phyloP scores from a whole-genome alignment of 2,888 invertebrate genomes.

The Platynereis dumerilii region DNA sequence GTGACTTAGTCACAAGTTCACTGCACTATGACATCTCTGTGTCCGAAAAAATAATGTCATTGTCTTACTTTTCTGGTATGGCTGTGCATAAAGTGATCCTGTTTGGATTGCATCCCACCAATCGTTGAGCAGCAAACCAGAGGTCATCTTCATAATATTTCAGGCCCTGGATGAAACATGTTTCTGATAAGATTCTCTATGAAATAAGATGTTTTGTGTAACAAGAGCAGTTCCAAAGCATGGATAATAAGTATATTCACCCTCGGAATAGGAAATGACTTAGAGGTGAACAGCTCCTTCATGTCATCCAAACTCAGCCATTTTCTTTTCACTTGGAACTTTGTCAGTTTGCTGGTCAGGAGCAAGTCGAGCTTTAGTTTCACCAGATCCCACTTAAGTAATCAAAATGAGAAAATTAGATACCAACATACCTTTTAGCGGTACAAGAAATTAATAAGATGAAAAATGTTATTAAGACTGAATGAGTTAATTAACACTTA shows the following conservation, averaged over 20 bases:
- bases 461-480: too few species aligned
- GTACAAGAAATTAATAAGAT: too few species aligned
- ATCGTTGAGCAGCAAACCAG: conserved; percentile 63
- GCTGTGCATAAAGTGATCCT: conserved; percentile 61
- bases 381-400: conserved; percentile 58
- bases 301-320: conserved; percentile 37
- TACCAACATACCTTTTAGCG: conserved; percentile 41
- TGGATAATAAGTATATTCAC: too few species aligned
- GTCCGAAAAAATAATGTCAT: too few species aligned
- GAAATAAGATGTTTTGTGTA: too few species aligned
- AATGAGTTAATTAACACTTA: too few species aligned
- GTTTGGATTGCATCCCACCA: conserved; percentile 65
- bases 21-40: too few species aligned
- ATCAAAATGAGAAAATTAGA: too few species aligned
- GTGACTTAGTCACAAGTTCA: too few species aligned
- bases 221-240: too few species aligned
- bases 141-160: conserved; percentile 40
- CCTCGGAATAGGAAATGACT: conserved; percentile 34
- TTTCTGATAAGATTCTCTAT: too few species aligned
- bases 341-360: conserved; percentile 40
- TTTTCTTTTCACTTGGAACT: conserved; percentile 11
- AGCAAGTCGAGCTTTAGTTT: conserved; percentile 55
- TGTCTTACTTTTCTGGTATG: conserved; percentile 65
- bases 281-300: conserved; percentile 28
- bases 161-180: conserved; percentile 29